phyloP scores from a whole-genome alignment of 2,797 vertebrate genomes.

The Phrynocephalus forsythii region DNA sequence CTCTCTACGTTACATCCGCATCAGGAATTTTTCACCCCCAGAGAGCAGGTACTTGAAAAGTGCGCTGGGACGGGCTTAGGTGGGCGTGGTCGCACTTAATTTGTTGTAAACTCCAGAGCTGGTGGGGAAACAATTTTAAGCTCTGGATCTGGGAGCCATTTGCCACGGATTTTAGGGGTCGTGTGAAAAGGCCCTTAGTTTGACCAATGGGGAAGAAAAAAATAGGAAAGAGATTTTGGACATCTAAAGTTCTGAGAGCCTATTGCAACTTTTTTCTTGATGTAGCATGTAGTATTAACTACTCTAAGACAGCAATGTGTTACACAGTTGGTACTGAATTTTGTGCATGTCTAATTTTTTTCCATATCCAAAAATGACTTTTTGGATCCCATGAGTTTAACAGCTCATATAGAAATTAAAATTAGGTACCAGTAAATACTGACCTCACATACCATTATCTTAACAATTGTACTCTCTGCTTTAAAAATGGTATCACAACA shows the following conservation, averaged over 20 bases:
- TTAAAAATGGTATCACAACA: background rate
- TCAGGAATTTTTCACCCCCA: no score
- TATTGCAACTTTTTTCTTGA: background rate
- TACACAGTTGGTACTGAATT: background rate
- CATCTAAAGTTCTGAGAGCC: background rate
- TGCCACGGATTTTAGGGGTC: no score
- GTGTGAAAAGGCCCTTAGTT: no score
- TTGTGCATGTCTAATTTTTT: background rate
- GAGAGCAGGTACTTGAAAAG: no score
- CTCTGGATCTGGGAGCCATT: no score
- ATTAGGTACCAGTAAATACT: background rate
- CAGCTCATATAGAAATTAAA: background rate
- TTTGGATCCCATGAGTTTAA: background rate
- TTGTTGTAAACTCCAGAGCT: no score
- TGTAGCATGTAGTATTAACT: background rate
- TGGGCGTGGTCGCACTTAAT: no score
- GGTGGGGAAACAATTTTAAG: no score
- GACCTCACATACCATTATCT: no score
- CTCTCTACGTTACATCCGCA: no score
- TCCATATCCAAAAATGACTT: background rate
- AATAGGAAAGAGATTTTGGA: background rate
- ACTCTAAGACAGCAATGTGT: background rate
- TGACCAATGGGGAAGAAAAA: background rate
- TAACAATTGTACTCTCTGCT: background rate
- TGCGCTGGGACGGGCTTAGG: no score